phyloP scores from a whole-genome alignment of 2,113 vertebrate genomes.

The Agapornis roseicollis region DNA sequence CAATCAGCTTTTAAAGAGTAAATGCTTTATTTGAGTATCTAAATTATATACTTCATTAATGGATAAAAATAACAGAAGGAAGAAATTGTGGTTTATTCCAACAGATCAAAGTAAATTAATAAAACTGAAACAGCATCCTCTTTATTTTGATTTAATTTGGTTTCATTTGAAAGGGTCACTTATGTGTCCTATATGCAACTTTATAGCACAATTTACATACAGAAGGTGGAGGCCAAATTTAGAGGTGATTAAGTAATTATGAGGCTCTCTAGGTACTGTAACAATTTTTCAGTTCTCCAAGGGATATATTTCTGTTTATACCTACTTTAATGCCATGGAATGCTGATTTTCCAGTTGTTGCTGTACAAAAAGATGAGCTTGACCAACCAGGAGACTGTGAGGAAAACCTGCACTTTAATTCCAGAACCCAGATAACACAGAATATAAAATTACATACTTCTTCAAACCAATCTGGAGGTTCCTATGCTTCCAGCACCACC shows the following conservation, averaged over 20 bases:
- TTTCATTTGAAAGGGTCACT: neutral
- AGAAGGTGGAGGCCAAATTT: neutral
- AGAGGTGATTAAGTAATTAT: neutral
- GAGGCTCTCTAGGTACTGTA: neutral
- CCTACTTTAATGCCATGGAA: neutral
- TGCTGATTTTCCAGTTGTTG: neutral
- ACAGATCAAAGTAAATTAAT: neutral
- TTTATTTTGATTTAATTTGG: neutral
- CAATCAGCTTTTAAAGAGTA: neutral
- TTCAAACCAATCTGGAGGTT: neutral
- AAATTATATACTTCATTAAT: neutral
- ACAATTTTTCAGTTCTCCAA: rapidly evolving
- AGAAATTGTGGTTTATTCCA: neutral
- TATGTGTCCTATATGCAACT: neutral
- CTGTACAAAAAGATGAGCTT: neutral
- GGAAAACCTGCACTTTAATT: neutral
- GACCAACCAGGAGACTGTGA: neutral
- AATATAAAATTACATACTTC: neutral
- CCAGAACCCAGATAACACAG: neutral
- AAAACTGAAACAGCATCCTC: neutral
- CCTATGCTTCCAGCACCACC: neutral
- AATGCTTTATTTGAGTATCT: neutral
- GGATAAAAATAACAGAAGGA: neutral
- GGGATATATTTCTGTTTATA: neutral
- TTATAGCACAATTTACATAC: neutral